Conservation (phyloP, 2,888 invertebrate species). For the Noctuana brunneofusca region DNA sequence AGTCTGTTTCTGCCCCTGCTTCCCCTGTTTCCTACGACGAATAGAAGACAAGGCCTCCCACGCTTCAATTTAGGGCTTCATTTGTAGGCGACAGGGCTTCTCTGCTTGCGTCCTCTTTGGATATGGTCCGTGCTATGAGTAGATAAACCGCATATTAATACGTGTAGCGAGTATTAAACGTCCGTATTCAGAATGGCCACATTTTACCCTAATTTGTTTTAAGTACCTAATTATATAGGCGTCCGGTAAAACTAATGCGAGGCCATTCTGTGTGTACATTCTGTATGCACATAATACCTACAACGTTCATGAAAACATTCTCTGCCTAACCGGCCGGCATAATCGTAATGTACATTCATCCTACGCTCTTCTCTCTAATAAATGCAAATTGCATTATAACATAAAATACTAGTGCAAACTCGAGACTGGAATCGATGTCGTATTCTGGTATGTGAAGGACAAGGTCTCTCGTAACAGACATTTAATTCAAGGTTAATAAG, state of each 20-base stretch:
- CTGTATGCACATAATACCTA: not conserved
- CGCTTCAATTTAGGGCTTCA: too few relatives aligned
- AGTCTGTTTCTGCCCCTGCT: too few relatives aligned
- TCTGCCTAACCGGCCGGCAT: not conserved
- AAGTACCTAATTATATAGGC: conserved; percentile 14
- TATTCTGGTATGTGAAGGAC: too few relatives aligned
- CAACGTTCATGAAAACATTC: not conserved
- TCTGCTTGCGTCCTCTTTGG: too few relatives aligned
- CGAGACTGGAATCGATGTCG: not conserved
- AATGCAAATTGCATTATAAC: not conserved
- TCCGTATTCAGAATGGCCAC: not conserved
- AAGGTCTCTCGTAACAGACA: too few relatives aligned
- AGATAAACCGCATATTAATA: conserved; percentile 18
- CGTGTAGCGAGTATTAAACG: conserved; percentile 20
- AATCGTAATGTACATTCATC: not conserved
- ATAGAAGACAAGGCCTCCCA: too few relatives aligned
- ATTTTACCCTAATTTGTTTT: conserved; percentile 16
- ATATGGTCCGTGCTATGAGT: not conserved
- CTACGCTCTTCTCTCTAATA: not conserved
- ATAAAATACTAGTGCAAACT: too few relatives aligned
- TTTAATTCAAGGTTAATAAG: too few relatives aligned
- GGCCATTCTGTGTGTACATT: conserved; percentile 1
- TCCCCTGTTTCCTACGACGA: too few relatives aligned
- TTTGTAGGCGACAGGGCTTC: too few relatives aligned
- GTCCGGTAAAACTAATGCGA: conserved; percentile 23